Evolutionary conservation across 2,888 invertebrate species (phyloP).

Genomic region (Pandemis cinnamomeana): DNA sequence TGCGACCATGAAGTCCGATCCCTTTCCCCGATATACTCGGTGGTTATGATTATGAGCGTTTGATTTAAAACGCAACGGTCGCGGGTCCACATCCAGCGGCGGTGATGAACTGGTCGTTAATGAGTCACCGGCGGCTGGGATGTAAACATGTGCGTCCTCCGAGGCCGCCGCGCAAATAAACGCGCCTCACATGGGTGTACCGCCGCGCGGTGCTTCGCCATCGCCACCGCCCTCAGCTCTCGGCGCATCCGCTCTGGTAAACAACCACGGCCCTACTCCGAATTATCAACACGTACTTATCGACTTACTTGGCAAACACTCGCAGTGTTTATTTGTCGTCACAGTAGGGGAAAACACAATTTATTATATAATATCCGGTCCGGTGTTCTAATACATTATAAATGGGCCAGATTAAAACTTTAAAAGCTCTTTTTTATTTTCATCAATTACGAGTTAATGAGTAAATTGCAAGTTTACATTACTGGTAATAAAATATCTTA

Average conservation of each 20-base stretch:
- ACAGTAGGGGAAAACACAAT: not conserved
- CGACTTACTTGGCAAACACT: constrained; percentile 7
- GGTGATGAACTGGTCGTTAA: constrained; percentile 62
- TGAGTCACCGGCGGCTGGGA: constrained; percentile 67
- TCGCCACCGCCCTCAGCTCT: constrained; percentile 29
- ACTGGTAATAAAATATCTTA: no score
- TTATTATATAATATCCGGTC: not conserved
- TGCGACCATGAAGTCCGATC: constrained; percentile 60
- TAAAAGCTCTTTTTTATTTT: no score
- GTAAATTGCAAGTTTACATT: no score
- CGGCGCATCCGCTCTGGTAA: constrained; percentile 25
- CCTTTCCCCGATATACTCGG: constrained; percentile 51
- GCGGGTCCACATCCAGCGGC: constrained; percentile 33
- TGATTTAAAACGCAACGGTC: constrained; percentile 22
- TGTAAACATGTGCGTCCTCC: constrained; percentile 70
- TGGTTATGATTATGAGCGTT: constrained; percentile 3
- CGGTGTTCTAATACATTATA: not conserved
- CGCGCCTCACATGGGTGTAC: constrained; percentile 70
- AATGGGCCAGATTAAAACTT: no score
- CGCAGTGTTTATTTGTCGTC: not conserved
- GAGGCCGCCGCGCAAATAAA: constrained; percentile 71
- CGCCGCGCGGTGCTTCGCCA: constrained; percentile 45
- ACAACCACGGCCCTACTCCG: constrained; percentile 28
- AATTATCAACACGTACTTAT: constrained; percentile 19
- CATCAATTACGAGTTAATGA: no score